A percentile compares a stretch with the other conserved stretches of the same genome.
These are phyloP conservation scores for Drosophila setifemur DNA, from an alignment of 1,140 invertebrate species.

Conservation along the genomic window DNA sequence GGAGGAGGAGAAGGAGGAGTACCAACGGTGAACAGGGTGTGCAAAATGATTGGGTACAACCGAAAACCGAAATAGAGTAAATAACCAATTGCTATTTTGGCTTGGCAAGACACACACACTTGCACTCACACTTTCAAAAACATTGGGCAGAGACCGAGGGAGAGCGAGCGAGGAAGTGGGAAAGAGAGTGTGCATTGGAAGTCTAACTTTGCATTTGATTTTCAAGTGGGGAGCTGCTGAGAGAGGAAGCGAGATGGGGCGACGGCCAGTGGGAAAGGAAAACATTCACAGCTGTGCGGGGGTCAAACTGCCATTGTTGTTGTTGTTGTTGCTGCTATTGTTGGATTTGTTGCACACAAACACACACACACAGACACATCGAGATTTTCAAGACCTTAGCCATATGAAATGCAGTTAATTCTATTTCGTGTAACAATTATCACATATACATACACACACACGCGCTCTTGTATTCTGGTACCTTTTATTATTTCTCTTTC, in stretches of 20 bases:
- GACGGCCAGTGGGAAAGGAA: conserved; percentile 10
- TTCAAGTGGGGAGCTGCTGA: neutral
- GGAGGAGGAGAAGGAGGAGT: neutral
- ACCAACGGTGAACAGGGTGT: conserved; percentile 11
- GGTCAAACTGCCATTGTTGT: conserved; percentile 45
- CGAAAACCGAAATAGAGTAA: conserved; percentile 23
- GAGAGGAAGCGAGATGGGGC: neutral
- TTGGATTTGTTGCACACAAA: conserved; percentile 19
- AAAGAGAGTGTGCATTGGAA: conserved; percentile 3
- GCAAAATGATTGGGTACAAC: conserved; percentile 5
- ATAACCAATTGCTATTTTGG: conserved; percentile 21
- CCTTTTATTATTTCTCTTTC: conserved; percentile 4
- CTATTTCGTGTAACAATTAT: conserved; percentile 20
- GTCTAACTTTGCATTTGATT: conserved; percentile 21
- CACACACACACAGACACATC: conserved; percentile 9
- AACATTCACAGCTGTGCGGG: conserved; percentile 51
- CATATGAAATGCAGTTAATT: conserved; percentile 23
- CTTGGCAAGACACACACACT: conserved; percentile 6
- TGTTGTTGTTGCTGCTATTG: conserved; percentile 25
- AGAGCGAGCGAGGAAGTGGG: neutral
- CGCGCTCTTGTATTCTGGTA: neutral
- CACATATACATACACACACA: conserved; percentile 29
- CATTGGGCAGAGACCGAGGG: neutral
- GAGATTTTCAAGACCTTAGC: conserved; percentile 1
- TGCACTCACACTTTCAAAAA: neutral